These are phyloP conservation scores for Meda fulgida DNA, from an alignment of 2,797 vertebrate genomes.

Conservation along the genomic window DNA sequence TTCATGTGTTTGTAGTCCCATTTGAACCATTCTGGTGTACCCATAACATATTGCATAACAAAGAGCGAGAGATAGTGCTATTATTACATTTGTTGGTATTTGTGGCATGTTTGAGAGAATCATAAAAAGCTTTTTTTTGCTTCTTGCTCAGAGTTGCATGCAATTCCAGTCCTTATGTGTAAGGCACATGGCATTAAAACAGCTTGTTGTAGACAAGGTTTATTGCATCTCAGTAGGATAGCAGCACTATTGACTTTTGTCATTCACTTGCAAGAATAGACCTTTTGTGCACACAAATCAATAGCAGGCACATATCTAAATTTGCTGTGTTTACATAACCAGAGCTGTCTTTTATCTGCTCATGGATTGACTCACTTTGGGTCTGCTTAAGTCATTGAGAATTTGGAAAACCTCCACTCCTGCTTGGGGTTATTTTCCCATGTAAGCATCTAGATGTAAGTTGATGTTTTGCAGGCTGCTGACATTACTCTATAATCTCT, in stretches of 20 bases:
- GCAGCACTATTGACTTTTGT: neutral
- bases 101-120: conserved; percentile 15
- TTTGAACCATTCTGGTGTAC: conserved; percentile 15
- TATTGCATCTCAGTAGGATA: conserved; percentile 4
- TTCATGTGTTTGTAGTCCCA: conserved; percentile 8
- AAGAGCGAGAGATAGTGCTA: neutral
- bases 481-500: neutral
- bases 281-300: conserved; percentile 35
- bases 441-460: conserved; percentile 14
- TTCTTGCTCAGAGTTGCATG: conserved; percentile 2
- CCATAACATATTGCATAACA: neutral
- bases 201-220: conserved; percentile 20
- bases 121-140: conserved; percentile 16
- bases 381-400: conserved; percentile 48
- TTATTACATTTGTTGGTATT: conserved; percentile 26
- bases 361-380: conserved; percentile 10
- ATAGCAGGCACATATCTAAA: conserved; percentile 18
- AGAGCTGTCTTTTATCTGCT: conserved; percentile 51
- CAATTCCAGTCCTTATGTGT: conserved; percentile 35
- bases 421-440: conserved; percentile 17
- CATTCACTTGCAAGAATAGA: conserved; percentile 19
- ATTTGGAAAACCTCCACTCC: conserved; percentile 35
- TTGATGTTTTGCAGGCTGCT: neutral
- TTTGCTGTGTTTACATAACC: conserved; percentile 35
- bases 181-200: conserved; percentile 21